Percentiles rank a stretch among this genome's conserved stretches.
Conservation (phyloP, 2,888 invertebrate species). For the Capitulum mitella region DNA sequence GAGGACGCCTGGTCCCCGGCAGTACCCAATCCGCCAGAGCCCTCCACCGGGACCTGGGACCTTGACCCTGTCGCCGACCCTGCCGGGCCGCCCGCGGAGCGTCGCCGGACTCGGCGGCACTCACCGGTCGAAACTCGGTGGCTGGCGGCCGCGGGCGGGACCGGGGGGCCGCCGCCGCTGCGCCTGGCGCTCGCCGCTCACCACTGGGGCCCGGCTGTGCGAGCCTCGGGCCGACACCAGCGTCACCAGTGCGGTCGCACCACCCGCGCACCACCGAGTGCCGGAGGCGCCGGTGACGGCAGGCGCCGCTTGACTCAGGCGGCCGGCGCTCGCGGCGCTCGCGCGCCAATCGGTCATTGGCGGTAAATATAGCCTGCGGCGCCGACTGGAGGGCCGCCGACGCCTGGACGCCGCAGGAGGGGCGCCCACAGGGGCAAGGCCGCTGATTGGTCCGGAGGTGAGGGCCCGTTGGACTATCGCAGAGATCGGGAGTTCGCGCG, state of each 20-base stretch:
- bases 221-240: background rate
- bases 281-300: background rate
- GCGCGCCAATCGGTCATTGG: background rate
- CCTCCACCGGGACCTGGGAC: too few relatives aligned
- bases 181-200: background rate
- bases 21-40: too few relatives aligned
- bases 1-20: too few relatives aligned
- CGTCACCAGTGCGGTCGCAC: background rate
- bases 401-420: background rate
- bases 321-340: background rate
- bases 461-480: background rate
- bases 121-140: slow-evolving; percentile 8
- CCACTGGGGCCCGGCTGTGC: background rate
- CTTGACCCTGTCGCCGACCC: background rate
- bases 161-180: background rate
- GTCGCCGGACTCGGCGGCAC: background rate
- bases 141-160: background rate
- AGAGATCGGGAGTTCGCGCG: too few relatives aligned
- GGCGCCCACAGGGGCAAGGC: background rate
- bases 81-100: background rate
- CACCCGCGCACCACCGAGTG: slow-evolving; percentile 11
- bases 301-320: background rate
- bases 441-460: background rate
- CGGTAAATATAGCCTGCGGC: slow-evolving; percentile 8
- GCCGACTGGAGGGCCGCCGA: background rate